Percentiles rank a stretch among this genome's conserved stretches.
phyloP scores from a whole-genome alignment of 2,888 invertebrate genomes.

The Tenthredo notha region DNA sequence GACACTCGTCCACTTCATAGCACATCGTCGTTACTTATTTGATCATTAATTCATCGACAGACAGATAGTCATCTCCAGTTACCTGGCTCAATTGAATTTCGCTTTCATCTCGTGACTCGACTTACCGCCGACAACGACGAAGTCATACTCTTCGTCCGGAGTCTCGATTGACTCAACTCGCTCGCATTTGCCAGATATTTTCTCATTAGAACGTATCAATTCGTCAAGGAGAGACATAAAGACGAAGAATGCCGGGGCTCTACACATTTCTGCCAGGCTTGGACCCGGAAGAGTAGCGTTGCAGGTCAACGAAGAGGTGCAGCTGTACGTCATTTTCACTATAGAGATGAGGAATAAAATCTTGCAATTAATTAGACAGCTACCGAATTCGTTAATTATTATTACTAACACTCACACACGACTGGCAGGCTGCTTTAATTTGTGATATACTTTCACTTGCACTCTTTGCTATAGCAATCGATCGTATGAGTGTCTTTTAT shows the following conservation, averaged over 20 bases:
- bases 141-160: slow-evolving; percentile 1
- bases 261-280: neutral
- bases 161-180: neutral
- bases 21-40: neutral
- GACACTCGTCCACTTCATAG: neutral
- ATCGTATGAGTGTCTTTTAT: neutral
- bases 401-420: neutral
- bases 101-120: neutral
- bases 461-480: neutral
- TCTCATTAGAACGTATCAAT: slow-evolving; percentile 5
- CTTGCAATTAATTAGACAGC: neutral
- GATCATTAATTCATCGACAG: neutral
- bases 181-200: slow-evolving; percentile 7
- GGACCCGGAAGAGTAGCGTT: neutral
- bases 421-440: neutral
- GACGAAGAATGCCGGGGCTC: slow-evolving; percentile 1
- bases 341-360: neutral
- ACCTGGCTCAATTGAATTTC: neutral
- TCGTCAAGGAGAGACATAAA: neutral
- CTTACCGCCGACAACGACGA: slow-evolving; percentile 5
- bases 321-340: neutral
- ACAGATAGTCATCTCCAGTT: neutral
- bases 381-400: neutral
- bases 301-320: neutral
- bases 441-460: neutral